Evolutionary conservation across 1,140 invertebrate species (phyloP).

Genomic region (Meloidogyne hapla): DNA sequence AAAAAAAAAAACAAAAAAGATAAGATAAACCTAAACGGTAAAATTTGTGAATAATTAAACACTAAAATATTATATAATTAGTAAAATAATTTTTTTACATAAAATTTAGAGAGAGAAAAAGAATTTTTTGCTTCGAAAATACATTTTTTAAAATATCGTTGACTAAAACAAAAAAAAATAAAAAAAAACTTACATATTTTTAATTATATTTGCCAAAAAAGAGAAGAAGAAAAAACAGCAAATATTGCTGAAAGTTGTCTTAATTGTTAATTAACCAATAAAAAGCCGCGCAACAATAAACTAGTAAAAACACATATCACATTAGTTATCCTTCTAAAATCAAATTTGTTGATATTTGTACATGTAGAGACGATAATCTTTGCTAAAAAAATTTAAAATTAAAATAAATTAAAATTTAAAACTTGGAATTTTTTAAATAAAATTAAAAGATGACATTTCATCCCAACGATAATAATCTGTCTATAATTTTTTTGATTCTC

Average conservation of each 20-base stretch:
- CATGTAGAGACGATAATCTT: conserved; percentile 77
- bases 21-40: too few relatives aligned
- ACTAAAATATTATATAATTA: too few relatives aligned
- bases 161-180: neutral
- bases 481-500: too few relatives aligned
- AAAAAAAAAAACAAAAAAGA: too few relatives aligned
- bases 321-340: too few relatives aligned
- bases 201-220: neutral
- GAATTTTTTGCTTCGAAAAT: neutral
- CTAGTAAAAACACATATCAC: too few relatives aligned
- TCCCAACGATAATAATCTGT: too few relatives aligned
- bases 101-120: neutral
- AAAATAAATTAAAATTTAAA: too few relatives aligned
- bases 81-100: too few relatives aligned
- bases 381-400: conserved; percentile 70
- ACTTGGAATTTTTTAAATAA: neutral
- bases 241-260: neutral
- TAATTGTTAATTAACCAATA: too few relatives aligned
- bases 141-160: neutral
- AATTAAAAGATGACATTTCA: too few relatives aligned
- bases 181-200: neutral
- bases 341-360: conserved; percentile 52
- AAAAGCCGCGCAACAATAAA: neutral
- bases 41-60: too few relatives aligned
- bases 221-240: neutral